Evolutionary conservation across 2,888 invertebrate species (phyloP), one percentile per base, ranked within the genome.

Genomic region (Lochmaea capreae): DNA sequence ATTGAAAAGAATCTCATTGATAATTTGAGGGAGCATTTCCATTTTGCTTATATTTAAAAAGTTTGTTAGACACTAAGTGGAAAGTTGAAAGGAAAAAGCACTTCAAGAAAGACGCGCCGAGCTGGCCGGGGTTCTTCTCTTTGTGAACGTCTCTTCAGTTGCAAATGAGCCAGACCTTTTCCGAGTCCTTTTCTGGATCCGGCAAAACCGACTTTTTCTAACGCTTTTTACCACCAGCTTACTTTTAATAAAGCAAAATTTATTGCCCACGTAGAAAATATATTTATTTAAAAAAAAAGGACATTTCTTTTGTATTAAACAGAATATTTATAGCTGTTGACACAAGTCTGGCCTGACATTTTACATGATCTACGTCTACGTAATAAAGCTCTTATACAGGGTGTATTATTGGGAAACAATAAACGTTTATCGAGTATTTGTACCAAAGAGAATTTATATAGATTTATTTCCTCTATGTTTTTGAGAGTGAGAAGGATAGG

Each of bases 31-130:
- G 6, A 43, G 33, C 58, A 74, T 76, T 76, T 74, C 72, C 76
- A 76, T 76, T 73, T 71, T 76, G 71, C 73, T 72, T 73, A 63
- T 72, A 71, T 72, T 73, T 68, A 65, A 65, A 74, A 71, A 74
- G 72, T 74, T 74, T 68, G 71, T 74, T 65, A 72, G 63, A 63
- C 46, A 59, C 68, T 68, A 65, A 69, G 71, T 74, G 58, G 71
- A 74, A 68, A 71, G 71, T 70, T 66, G 67, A 71, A 61, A 57
- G 54, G 63, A 71, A 69, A 71, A 74, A 67, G 65, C 67, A 59
- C 67, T 71, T 39, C 46, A n/a, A 22, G 63, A 49, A 71, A 71
- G 58, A 49, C 26, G 26, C 16, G 26, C 11, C 54, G 43, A 42
- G 39, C 49, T 58, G 59, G 58, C 49, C 71, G 18, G 65, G 61